A percentile compares a stretch with the other conserved stretches of the same genome.
Evolutionary conservation across 2,797 vertebrate species (phyloP).

Genomic region (Clamator glandarius): DNA sequence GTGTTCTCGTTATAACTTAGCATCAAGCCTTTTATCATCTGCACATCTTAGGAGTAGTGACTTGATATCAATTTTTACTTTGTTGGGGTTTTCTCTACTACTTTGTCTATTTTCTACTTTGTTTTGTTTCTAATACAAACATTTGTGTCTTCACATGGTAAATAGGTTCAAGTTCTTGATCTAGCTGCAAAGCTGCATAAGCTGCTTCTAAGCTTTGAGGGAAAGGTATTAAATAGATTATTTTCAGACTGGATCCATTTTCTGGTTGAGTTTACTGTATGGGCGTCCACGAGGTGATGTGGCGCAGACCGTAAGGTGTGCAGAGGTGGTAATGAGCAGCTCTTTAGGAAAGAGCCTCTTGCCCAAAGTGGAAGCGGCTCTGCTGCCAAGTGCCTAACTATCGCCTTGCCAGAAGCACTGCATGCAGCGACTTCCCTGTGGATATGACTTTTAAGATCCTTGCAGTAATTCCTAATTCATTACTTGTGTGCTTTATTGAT

Average conservation of each 20-base stretch:
- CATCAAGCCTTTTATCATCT: background rate
- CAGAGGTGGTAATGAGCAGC: background rate
- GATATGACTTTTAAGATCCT: background rate
- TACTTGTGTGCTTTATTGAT: background rate
- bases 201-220: background rate
- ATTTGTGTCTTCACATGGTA: background rate
- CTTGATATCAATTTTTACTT: background rate
- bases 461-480: background rate
- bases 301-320: background rate
- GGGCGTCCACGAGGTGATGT: background rate
- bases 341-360: background rate
- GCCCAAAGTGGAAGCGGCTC: background rate
- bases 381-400: background rate
- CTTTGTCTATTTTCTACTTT: background rate
- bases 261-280: background rate
- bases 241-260: background rate
- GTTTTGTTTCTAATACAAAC: background rate
- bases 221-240: background rate
- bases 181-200: background rate
- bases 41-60: background rate
- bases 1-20: background rate
- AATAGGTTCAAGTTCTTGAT: background rate
- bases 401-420: background rate
- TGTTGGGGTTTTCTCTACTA: background rate
- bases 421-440: background rate